phyloP scores from a whole-genome alignment of 1,140 invertebrate species.

The Saxidomus purpurata region DNA sequence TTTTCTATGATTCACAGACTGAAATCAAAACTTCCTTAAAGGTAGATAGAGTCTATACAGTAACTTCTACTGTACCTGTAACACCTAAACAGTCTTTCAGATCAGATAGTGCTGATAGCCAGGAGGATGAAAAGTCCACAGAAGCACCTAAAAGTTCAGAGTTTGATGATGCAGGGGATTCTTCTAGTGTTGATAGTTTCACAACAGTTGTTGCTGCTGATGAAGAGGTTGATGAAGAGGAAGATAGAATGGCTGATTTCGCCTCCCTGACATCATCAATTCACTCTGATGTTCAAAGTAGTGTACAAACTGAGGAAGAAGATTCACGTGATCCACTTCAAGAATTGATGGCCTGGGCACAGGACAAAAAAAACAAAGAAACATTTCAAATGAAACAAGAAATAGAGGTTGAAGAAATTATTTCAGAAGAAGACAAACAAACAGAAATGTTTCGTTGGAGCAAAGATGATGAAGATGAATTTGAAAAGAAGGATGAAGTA shows the following conservation, averaged over 20 bases:
- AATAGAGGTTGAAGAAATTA: constrained; percentile 87
- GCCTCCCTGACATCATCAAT: constrained; percentile 87
- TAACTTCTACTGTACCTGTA: constrained; percentile 5
- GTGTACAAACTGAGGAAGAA: constrained; percentile 88
- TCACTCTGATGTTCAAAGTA: constrained; percentile 82
- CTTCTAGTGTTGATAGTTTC: constrained; percentile 95
- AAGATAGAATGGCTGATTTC: constrained; percentile 88
- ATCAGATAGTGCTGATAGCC: constrained; percentile 49
- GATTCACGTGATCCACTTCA: constrained; percentile 80
- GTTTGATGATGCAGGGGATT: constrained; percentile 88
- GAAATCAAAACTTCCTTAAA: constrained; percentile 16
- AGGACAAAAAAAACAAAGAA: constrained; percentile 90
- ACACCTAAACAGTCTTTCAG: not conserved
- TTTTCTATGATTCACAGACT: constrained; percentile 38
- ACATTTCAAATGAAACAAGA: constrained; percentile 69
- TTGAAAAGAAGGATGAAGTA: constrained; percentile 43
- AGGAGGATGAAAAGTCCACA: constrained; percentile 29
- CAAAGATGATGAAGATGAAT: constrained; percentile 11
- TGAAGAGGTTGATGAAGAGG: constrained; percentile 92
- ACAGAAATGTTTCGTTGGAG: constrained; percentile 60
- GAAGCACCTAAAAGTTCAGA: constrained; percentile 48
- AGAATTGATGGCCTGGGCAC: constrained; percentile 64
- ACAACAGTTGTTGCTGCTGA: constrained; percentile 88
- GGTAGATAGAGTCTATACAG: constrained; percentile 3
- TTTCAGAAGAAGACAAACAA: constrained; percentile 52